A percentile compares a stretch with the other conserved stretches of the same genome.
These are phyloP conservation scores for Lepus americanus DNA, from an alignment of 2,113 vertebrate species.

Conservation along the genomic window DNA sequence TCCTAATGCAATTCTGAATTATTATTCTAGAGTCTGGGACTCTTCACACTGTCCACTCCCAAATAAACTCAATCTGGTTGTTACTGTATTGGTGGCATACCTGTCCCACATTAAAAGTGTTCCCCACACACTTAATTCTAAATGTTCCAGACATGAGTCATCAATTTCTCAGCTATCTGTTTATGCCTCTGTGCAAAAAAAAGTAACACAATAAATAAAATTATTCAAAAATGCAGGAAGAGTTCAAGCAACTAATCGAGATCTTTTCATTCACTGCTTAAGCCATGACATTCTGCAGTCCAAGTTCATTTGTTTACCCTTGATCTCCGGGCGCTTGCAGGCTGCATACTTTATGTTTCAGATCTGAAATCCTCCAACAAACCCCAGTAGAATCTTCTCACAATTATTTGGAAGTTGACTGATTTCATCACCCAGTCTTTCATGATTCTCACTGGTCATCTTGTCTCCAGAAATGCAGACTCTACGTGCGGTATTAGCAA, in stretches of 20 bases:
- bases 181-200: background rate
- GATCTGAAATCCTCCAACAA: background rate
- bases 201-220: background rate
- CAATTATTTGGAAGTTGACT: background rate
- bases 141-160: background rate
- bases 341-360: background rate
- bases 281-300: no score
- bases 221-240: background rate
- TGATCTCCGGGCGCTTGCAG: background rate
- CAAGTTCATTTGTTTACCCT: background rate
- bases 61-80: background rate
- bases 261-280: background rate
- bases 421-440: background rate
- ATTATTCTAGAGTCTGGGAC: background rate
- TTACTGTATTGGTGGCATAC: background rate
- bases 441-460: background rate
- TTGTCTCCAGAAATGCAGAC: slow-evolving; percentile 52
- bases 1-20: background rate
- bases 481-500: background rate
- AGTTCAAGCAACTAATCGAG: background rate
- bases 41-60: background rate
- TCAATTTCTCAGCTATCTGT: background rate
- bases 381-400: background rate
- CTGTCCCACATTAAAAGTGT: background rate
- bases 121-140: background rate